A percentile compares a stretch with the other conserved stretches of the same genome.
Evolutionary conservation across 2,888 invertebrate species (phyloP).

Genomic region (Xestia c-nigrum): DNA sequence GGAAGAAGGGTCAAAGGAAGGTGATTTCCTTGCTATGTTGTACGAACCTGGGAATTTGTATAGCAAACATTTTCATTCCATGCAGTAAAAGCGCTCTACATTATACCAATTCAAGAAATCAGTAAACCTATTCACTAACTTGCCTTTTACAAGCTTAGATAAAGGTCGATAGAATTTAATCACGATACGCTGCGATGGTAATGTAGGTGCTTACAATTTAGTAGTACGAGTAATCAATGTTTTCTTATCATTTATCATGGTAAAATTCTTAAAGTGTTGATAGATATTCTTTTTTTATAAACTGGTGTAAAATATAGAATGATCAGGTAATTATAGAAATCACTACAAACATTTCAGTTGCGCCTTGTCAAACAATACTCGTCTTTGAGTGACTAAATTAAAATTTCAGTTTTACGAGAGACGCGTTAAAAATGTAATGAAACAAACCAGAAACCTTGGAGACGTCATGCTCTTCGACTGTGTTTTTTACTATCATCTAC

Average conservation of each 20-base stretch:
- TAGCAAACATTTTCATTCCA: not conserved
- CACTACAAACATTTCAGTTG: not conserved
- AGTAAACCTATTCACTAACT: not conserved
- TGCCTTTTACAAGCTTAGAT: conserved; percentile 1
- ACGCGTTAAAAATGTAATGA: conserved; percentile 8
- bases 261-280: not conserved
- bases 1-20: not conserved
- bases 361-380: not conserved
- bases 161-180: not conserved
- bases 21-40: not conserved
- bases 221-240: not conserved
- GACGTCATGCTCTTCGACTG: conserved; percentile 6
- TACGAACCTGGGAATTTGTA: not conserved
- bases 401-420: conserved; percentile 14
- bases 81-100: not conserved
- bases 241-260: not conserved
- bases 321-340: not conserved
- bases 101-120: not conserved
- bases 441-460: conserved; percentile 4
- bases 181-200: not conserved
- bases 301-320: not conserved
- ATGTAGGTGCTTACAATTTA: not conserved
- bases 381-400: conserved; percentile 11
- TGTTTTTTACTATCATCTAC: not conserved
- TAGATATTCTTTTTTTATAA: no score